Base-by-base conservation (phyloP, 1,140 invertebrate species). In the Galendromus occidentalis region DNA sequence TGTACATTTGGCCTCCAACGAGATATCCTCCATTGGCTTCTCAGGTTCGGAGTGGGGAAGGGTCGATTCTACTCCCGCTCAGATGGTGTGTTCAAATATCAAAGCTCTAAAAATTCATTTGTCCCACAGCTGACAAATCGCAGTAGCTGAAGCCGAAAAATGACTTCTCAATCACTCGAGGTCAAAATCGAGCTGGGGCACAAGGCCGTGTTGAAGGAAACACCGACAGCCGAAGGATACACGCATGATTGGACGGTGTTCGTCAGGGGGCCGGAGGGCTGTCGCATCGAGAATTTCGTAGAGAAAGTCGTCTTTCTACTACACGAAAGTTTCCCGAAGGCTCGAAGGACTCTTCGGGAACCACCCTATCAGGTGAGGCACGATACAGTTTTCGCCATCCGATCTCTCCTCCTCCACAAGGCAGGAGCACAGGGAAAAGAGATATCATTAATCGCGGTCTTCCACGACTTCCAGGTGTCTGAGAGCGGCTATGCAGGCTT, bases 231-330 rank as follows among this genome's bases (percentile, higher is more conserved):
- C 18, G 86, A 91, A 75, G 90, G 88, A 17, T 94, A 88, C 72
- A 96, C 92, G 69, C 93, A 97, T 79, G 91, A 96, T 74, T 97
- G 93, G 93, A 88, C 90, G 75, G 84, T 96, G n/a, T 96, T 87
- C 80, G 87, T 97, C 4, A 80, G 86, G 69, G 91, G 91, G 66
- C 81, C 82, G 69, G 87, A 93, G 71, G 84, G 85, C 68, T 81
- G 83, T 67, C 84, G 88, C 71, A 91, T 96, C 69, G 83, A 88
- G 69, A 81, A 87, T 72, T 96, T 88, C 80, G 83, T 96, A 44
- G 91, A 96, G 63, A 94, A 91, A 82, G 89, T 97, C 69, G 85
- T 96, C 2, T 96, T 96, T 75, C 77, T 85, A 73, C 80, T 96
- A 9, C 92, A 96, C 73, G 84, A 88, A 64, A 90, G 88, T 41